A percentile compares a stretch with the other conserved stretches of the same genome.
phyloP scores from a whole-genome alignment of 2,797 vertebrate genomes.

The Geotrypetes seraphini region DNA sequence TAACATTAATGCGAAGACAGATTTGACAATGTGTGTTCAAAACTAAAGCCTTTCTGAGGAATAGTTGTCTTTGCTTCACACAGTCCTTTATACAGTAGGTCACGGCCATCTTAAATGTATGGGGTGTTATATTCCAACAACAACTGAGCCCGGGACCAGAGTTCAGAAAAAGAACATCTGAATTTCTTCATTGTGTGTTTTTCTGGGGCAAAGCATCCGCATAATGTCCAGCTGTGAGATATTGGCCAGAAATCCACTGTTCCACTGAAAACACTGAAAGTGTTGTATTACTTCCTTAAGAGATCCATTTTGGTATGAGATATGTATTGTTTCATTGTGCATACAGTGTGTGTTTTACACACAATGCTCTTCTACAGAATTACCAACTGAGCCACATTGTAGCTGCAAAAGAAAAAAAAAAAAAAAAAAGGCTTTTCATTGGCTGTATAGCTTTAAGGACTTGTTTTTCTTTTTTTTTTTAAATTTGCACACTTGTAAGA shows the following conservation, averaged over 20 bases:
- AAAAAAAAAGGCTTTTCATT: constrained; percentile 42
- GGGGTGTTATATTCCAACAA: constrained; percentile 18
- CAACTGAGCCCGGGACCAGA: constrained; percentile 19
- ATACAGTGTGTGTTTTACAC: constrained; percentile 67
- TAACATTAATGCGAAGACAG: not conserved
- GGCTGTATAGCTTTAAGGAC: too few relatives aligned
- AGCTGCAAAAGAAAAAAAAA: constrained; percentile 45
- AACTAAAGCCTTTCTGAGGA: not conserved
- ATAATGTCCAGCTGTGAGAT: constrained; percentile 34
- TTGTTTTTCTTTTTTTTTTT: constrained; percentile 36
- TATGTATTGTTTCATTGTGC: constrained; percentile 69
- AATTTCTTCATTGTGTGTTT: constrained; percentile 36
- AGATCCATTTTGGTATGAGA: constrained; percentile 68
- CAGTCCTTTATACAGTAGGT: too few relatives aligned
- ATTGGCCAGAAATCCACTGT: constrained; percentile 48
- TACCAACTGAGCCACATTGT: constrained; percentile 46
- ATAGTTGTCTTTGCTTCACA: too few relatives aligned
- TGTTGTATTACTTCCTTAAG: constrained; percentile 47
- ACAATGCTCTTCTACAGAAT: constrained; percentile 54
- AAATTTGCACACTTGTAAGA: constrained; percentile 43
- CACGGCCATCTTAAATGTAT: constrained; percentile 19
- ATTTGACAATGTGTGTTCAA: constrained; percentile 10
- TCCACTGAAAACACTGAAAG: constrained; percentile 42
- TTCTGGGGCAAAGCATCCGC: constrained; percentile 1
- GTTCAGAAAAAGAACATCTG: constrained; percentile 13